Conservation (phyloP, 2,888 invertebrate genomes). For the Sinopyrophorus schimmeli region DNA sequence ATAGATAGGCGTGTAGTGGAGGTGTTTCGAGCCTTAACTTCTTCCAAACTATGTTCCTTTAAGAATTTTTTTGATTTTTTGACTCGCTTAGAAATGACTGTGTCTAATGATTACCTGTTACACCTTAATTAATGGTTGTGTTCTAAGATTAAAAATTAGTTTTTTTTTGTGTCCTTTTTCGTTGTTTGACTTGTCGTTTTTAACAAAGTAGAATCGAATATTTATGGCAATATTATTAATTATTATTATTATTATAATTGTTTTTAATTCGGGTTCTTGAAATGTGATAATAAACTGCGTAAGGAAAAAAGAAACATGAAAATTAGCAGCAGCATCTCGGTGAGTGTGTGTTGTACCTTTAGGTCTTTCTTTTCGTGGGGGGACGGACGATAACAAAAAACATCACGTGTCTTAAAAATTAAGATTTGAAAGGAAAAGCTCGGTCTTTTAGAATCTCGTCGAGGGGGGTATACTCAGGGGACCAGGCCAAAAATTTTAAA, state of each 20-base stretch:
- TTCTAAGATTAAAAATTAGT: conserved; percentile 42
- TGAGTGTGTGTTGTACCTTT: no score
- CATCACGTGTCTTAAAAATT: conserved; percentile 41
- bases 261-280: conserved; percentile 39
- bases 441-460: conserved; percentile 28
- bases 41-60: conserved; percentile 44
- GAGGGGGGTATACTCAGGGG: conserved; percentile 58
- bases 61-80: no score
- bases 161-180: no score
- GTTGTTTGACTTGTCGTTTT: conserved; percentile 33
- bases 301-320: no score
- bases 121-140: conserved; percentile 46
- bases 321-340: no score
- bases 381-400: no score
- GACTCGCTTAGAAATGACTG: conserved; percentile 39
- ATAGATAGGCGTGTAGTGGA: no score
- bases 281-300: conserved; percentile 51
- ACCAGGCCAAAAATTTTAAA: conserved; percentile 60
- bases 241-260: conserved; percentile 35
- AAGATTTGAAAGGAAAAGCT: no score
- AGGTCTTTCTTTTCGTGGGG: no score
- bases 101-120: conserved; percentile 42
- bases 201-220: conserved; percentile 34
- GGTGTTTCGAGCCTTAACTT: conserved; percentile 38
- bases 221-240: conserved; percentile 47